phyloP scores from a whole-genome alignment of 2,113 vertebrate genomes.

The Columba livia region DNA sequence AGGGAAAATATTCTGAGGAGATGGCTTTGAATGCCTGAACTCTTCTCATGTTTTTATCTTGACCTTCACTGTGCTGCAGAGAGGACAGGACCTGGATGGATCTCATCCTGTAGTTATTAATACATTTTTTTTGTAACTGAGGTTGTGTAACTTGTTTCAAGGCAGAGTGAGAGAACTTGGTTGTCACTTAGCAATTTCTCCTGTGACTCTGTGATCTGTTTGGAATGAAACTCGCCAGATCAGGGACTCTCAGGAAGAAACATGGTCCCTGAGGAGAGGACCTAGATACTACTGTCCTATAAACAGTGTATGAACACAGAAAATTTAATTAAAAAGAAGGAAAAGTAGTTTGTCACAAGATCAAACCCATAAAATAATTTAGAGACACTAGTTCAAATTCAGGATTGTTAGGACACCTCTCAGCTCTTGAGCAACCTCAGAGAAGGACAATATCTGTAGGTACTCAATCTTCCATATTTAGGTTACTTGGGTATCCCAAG shows the following conservation, averaged over 20 bases:
- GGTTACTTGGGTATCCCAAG: not conserved
- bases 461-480: not conserved
- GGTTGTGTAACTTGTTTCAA: not conserved
- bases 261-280: not conserved
- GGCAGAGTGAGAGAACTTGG: not conserved
- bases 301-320: not conserved
- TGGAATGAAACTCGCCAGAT: not conserved
- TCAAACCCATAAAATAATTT: not conserved
- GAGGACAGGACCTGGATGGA: not conserved
- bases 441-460: not conserved
- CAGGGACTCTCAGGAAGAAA: not conserved
- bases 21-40: not conserved
- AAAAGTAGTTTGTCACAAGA: not conserved
- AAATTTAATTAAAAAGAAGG: not conserved
- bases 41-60: not conserved
- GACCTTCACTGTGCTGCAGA: not conserved
- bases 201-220: not conserved
- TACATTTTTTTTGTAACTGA: not conserved
- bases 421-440: not conserved
- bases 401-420: not conserved
- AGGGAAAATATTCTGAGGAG: not conserved
- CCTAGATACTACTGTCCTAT: not conserved
- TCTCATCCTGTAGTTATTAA: not conserved
- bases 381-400: not conserved
- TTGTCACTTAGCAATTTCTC: not conserved